Base-by-base conservation (phyloP, 2,888 invertebrate species). In the Thera britannica region DNA sequence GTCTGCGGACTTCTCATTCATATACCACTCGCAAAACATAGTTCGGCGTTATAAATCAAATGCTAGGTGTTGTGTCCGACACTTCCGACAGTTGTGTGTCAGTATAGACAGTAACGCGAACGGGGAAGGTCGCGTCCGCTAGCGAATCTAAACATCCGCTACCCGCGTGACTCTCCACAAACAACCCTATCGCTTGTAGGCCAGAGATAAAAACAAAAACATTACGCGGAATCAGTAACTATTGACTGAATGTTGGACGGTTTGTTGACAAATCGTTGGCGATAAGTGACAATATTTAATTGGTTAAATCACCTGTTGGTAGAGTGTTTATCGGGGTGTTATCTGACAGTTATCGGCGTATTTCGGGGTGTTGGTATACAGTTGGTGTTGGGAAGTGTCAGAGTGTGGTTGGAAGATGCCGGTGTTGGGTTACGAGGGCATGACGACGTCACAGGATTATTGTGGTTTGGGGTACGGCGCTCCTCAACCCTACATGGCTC, bases 381-480 rank as follows among this genome's bases (percentile, higher is more conserved):
- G 77, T 84, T 77, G 79, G 75, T 74, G 74, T 86, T 81, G 81
- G 79, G 75, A 72, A 75, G 77, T 71, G 73, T 79, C 75, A 74
- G 79, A 75, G 82, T 73, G 77, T 76, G 80, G 74, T 75, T 76
- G 84, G 84, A 93, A 89, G 77, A 93, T 93, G 93, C 93, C 92
- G 78, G 91, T 88, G 81, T 84, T 90, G 65, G 89, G 90, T 34
- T 87, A 81, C 87, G 89, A 88, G 67, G 86, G 83, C 82, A 87
- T 90, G 85, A 76, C 85, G 83, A 77, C 86, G 73, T 83, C 90
- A 58, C 90, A 91, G 80, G 90, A 92, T 74, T 74, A 87, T 76
- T 90, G 86, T 77, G 79, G 85, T 66, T 79, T 87, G 85, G 84
- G 87, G 67, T 92, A 87, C 77, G 80, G 75, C 41, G 74, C 83